Percentiles rank a stretch among this genome's conserved stretches.
Evolutionary conservation across 2,888 invertebrate genomes (phyloP).

Genomic region (Anoplius nigerrimus): DNA sequence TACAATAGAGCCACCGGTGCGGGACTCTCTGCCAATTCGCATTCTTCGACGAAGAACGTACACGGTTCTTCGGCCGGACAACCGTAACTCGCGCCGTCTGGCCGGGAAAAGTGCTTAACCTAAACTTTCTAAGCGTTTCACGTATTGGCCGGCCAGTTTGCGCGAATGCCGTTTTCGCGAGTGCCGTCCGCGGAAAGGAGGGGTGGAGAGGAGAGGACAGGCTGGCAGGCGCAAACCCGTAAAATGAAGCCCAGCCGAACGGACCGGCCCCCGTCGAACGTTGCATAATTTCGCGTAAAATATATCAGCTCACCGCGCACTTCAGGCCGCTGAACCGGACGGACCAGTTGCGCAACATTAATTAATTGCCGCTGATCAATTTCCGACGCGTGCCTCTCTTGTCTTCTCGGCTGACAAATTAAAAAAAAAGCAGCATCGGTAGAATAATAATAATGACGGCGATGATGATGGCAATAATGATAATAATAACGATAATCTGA

Average conservation of each 20-base stretch:
- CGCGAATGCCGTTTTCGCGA: constrained; percentile 18
- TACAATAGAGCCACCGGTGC: constrained; percentile 11
- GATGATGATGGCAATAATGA: too few species aligned
- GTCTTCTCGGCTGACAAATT: too few species aligned
- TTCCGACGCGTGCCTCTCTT: too few species aligned
- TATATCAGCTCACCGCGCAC: neutral
- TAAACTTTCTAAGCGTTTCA: constrained; percentile 66
- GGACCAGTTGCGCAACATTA: too few species aligned
- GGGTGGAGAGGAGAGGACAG: neutral
- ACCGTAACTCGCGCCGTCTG: constrained; percentile 13
- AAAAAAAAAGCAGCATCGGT: too few species aligned
- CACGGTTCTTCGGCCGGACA: constrained; percentile 29
- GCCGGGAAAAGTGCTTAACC: constrained; percentile 62
- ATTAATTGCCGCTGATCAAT: too few species aligned
- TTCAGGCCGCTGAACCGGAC: too few species aligned
- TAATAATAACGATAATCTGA: too few species aligned
- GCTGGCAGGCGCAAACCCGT: neutral
- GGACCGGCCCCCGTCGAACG: neutral
- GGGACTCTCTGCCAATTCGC: constrained; percentile 33
- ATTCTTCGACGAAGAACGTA: constrained; percentile 55
- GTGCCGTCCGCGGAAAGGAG: neutral
- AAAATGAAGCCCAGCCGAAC: constrained; percentile 8
- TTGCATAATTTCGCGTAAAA: neutral
- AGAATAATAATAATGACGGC: too few species aligned
- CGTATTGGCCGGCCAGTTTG: constrained; percentile 36